Evolutionary conservation across 2,113 vertebrate genomes (phyloP).

Genomic region (Stictonetta naevosa): DNA sequence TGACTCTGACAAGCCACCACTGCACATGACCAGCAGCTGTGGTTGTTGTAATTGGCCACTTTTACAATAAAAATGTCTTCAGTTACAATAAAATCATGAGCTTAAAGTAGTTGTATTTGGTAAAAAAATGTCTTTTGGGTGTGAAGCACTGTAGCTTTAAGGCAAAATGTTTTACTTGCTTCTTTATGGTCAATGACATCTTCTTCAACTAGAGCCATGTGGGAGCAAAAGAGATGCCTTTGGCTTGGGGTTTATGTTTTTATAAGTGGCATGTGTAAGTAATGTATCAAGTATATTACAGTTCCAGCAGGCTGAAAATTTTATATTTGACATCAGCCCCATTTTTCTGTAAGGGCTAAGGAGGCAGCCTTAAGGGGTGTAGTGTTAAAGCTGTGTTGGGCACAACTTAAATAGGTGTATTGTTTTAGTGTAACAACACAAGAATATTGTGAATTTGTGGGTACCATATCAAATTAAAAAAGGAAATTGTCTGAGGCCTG

Average conservation of each 20-base stretch:
- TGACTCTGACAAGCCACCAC: not conserved
- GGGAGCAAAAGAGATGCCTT: conserved; percentile 43
- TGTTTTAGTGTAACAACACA: conserved; percentile 2
- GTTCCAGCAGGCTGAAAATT: conserved; percentile 36
- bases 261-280: conserved; percentile 23
- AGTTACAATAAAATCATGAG: not conserved
- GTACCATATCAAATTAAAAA: not conserved
- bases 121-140: not conserved
- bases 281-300: not conserved
- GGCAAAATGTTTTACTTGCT: conserved; percentile 24
- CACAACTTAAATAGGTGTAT: not conserved
- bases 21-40: not conserved
- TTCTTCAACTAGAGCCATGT: conserved; percentile 33
- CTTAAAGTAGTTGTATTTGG: not conserved
- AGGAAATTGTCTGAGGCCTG: not conserved
- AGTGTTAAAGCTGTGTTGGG: not conserved
- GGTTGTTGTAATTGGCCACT: not conserved
- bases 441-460: not conserved
- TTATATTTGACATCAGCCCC: conserved; percentile 29
- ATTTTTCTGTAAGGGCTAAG: not conserved
- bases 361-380: not conserved
- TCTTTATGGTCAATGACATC: conserved; percentile 54
- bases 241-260: conserved; percentile 51
- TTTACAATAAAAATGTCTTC: not conserved
- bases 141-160: conserved; percentile 17